These are phyloP conservation scores for Siniperca obscura DNA, from an alignment of 2,797 vertebrate genomes.

Conservation along the genomic window DNA sequence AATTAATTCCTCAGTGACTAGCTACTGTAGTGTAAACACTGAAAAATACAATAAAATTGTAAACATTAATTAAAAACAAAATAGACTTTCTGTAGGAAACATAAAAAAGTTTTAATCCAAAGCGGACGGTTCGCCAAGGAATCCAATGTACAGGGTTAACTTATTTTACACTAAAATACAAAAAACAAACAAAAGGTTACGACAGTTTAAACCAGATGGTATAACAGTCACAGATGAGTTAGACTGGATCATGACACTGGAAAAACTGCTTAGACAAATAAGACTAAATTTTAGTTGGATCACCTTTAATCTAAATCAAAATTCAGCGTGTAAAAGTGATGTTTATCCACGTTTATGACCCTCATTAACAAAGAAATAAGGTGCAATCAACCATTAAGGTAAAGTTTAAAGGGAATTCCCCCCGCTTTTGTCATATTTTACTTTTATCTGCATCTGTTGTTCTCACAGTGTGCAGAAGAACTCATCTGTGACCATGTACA, in stretches of 20 bases:
- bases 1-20: accelerated
- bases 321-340: neutral
- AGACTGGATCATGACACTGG: neutral
- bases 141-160: conserved; percentile 55
- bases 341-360: neutral
- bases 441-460: neutral
- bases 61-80: neutral
- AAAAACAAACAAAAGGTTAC: conserved; percentile 30
- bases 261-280: neutral
- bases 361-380: neutral
- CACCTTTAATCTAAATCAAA: neutral
- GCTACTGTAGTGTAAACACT: accelerated
- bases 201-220: conserved; percentile 42
- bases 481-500: neutral
- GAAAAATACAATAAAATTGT: neutral
- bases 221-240: conserved; percentile 26
- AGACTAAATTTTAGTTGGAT: neutral
- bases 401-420: neutral
- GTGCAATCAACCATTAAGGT: neutral
- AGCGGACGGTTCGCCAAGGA: conserved; percentile 35
- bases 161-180: conserved; percentile 72
- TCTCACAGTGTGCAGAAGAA: neutral
- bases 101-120: conserved; percentile 69
- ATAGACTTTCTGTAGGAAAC: conserved; percentile 32
- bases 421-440: neutral